Evolutionary conservation across 92 coral and sea anemone species (phyloP), one percentile per base, ranked within the genome.

Genomic region (Anthopleura xanthogrammica): DNA sequence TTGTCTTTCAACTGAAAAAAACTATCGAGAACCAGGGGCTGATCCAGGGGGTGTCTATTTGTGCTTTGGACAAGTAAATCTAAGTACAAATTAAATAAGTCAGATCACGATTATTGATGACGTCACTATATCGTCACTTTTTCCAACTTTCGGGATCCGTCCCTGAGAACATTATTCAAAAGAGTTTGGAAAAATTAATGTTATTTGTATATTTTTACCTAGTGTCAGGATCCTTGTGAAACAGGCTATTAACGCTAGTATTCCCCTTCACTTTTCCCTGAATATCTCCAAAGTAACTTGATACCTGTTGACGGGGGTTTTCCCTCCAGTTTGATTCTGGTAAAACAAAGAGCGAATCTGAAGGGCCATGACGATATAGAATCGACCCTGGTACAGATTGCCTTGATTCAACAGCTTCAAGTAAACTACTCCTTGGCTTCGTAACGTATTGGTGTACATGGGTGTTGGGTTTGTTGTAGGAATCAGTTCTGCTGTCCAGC

Each of bases 301-400:
- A 50, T 10, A 29, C 16, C 62, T 77, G 80, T 6, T 77, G 40
- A 14, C 16, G n/a, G 17, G 24, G 20, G 20, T 76, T 46, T 41
- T 76, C 79, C 24, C 79, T 12, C 54, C 79, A 20, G 52, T 52
- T 76, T n/a, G 56, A 41, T 22, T 46, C 41, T 12, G 41, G 76
- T 11, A 41, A 40, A 19, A 54, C 22, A 75, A 29, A 29, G 36
- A 29, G 36, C 36, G 52, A 42, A 22, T 60, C 68, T 41, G 23
- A 75, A 19, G 52, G 42, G 16, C 23, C n/a, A n/a, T 77, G 60
- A 2, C 23, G 20, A 12, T 52, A 20, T 22, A 77, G 80, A 52
- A 65, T 77, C 52, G 80, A 20, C 52, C 80, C 80, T 46, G 80
- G 80, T 19, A 14, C 43, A n/a, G 39, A 43, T 39, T 77, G 60